These are phyloP conservation scores for Agrotis ipsilon DNA, from an alignment of 2,888 invertebrate species.

Conservation along the genomic window DNA sequence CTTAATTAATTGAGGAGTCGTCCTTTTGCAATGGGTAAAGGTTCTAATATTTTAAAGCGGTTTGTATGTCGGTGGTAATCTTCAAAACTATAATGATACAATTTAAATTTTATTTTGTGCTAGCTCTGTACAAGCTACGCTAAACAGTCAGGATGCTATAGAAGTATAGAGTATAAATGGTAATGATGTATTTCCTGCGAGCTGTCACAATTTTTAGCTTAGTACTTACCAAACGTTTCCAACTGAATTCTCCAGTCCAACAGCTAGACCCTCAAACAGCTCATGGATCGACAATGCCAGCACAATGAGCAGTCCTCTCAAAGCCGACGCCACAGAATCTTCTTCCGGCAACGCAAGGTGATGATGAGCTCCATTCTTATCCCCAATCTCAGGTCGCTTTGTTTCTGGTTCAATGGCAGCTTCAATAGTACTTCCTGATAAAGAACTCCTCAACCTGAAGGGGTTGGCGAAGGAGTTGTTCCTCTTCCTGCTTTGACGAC, in stretches of 20 bases:
- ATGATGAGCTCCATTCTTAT: conserved; percentile 74
- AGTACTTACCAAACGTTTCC: conserved; percentile 84
- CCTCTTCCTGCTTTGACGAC: conserved; percentile 82
- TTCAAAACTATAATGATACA: no score
- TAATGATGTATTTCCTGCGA: no score
- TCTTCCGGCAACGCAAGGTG: conserved; percentile 77
- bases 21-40: no score
- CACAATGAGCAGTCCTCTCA: conserved; percentile 95
- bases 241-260: conserved; percentile 94
- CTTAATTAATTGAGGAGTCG: no score
- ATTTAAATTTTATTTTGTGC: no score
- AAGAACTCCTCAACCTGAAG: conserved; percentile 77
- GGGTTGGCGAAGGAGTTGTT: conserved; percentile 79
- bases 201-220: no score
- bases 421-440: conserved; percentile 19
- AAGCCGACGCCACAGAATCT: conserved; percentile 86
- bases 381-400: conserved; percentile 68
- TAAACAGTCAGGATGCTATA: no score
- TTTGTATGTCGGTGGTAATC: no score
- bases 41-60: no score
- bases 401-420: conserved; percentile 20
- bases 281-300: conserved; percentile 95
- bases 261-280: conserved; percentile 96
- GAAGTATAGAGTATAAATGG: no score
- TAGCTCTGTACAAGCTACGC: no score